A percentile compares a stretch with the other conserved stretches of the same genome.
These are phyloP conservation scores for Agrotis puta DNA, from an alignment of 2,888 invertebrate species.

Conservation along the genomic window DNA sequence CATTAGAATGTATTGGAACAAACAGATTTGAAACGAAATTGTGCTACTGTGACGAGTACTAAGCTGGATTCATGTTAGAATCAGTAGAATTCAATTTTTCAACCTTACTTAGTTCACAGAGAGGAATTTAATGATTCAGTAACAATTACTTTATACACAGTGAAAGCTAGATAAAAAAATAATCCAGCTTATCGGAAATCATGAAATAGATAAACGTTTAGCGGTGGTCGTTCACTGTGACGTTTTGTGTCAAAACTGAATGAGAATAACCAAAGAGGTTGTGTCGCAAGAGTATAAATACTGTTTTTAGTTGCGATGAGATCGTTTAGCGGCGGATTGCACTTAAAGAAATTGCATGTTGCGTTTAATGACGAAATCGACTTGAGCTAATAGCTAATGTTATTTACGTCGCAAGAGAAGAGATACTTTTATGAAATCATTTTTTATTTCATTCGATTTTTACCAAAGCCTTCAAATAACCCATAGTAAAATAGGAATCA, in stretches of 20 bases:
- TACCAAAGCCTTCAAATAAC: too few species aligned
- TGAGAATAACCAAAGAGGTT: slow-evolving; percentile 59
- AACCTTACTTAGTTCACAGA: slow-evolving; percentile 29
- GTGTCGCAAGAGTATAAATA: slow-evolving; percentile 54
- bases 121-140: slow-evolving; percentile 22
- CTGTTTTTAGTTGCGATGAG: slow-evolving; percentile 37
- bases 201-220: slow-evolving; percentile 51
- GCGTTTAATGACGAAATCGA: slow-evolving; percentile 18
- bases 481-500: too few species aligned
- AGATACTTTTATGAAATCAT: neutral
- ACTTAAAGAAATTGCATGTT: slow-evolving; percentile 29
- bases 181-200: slow-evolving; percentile 56
- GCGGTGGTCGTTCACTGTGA: slow-evolving; percentile 67
- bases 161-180: slow-evolving; percentile 68
- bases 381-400: slow-evolving; percentile 2
- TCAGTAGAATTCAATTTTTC: slow-evolving; percentile 9
- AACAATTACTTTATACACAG: slow-evolving; percentile 54
- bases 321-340: slow-evolving; percentile 40
- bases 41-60: slow-evolving; percentile 9
- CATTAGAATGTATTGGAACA: slow-evolving; percentile 37
- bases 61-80: slow-evolving; percentile 36
- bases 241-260: slow-evolving; percentile 66
- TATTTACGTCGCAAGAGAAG: neutral
- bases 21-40: slow-evolving; percentile 36
- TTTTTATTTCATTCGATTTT: too few species aligned